Base-by-base conservation (phyloP, 2,888 invertebrate genomes). In the Carcina quercana region DNA sequence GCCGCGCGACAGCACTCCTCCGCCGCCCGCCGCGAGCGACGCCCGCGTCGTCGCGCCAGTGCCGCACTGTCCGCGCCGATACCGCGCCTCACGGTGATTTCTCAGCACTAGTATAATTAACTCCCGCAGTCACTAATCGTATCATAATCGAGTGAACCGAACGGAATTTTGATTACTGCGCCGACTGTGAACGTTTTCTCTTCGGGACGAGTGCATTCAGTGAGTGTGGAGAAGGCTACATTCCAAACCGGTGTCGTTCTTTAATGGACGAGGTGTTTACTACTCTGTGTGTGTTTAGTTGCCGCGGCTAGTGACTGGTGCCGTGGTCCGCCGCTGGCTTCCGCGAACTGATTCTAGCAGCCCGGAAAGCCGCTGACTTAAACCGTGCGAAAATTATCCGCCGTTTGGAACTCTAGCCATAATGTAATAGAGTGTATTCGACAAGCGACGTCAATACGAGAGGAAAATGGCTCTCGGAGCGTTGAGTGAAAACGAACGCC, bases 221-320 rank as follows among this genome's bases (percentile, higher is more conserved):
- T 72, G 59, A 70, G 63, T 66, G 63, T 55, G 50, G 71, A 70
- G 69, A 71, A 74, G 73, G 76, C 76, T 70, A 69, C 82, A 82
- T 83, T 82, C 82, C 80, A 63, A 76, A 72, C 79, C 78, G 71
- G 79, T 82, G 80, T 73, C 74, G 79, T 72, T 78, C 71, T 69
- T 72, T 72, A 76, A 71, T 73, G 76, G 73, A 71, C 76, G 68
- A 65, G 67, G 74, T 75, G 78, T 72, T 69, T 72, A 71, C 72
- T 66, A 62, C 64, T 69, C 63, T 64, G 72, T 74, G 68, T 67
- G 68, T 68, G 68, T 71, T 67, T 66, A 63, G 62, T 63, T 60
- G 60, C 57, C 59, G 53, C 54, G 50, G 11, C n/a, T 11, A 24
- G 65, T 66, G 66, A 65, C 66, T 61, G 63, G 63, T 59, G 63